Conservation (phyloP, 2,797 vertebrate genomes). For the Silurus lanzhouensis region DNA sequence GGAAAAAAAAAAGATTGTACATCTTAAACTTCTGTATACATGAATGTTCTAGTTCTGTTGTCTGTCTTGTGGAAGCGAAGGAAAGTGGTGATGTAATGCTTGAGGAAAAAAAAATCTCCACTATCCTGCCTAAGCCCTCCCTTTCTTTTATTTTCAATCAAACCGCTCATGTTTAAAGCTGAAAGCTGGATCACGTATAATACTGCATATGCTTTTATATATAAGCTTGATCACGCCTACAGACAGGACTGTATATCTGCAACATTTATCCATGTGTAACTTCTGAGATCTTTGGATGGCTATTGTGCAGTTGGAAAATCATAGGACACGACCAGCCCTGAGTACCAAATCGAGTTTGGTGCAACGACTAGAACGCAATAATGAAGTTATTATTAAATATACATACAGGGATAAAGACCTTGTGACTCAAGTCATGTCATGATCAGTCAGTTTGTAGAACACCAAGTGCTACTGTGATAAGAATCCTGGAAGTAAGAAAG, state of each 20-base stretch:
- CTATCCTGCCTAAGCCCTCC: neutral
- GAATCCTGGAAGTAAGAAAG: too few species aligned
- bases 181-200: neutral
- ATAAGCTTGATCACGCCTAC: neutral
- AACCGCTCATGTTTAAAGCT: neutral
- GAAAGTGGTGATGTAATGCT: neutral
- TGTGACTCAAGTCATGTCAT: too few species aligned
- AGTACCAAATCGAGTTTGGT: too few species aligned
- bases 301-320: too few species aligned
- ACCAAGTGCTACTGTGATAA: too few species aligned
- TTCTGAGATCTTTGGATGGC: neutral
- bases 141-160: neutral
- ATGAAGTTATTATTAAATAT: too few species aligned
- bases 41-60: constrained; percentile 7
- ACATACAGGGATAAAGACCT: too few species aligned
- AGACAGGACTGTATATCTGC: neutral
- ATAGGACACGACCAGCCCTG: too few species aligned
- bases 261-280: neutral
- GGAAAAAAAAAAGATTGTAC: neutral
- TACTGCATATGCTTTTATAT: neutral
- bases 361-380: too few species aligned
- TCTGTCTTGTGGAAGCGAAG: neutral
- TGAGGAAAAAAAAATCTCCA: neutral
- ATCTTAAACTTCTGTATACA: constrained; percentile 16
- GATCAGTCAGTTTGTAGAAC: too few species aligned